Evolutionary conservation across 1,140 invertebrate species (phyloP).

Genomic region (Rhyacophila brunnea): DNA sequence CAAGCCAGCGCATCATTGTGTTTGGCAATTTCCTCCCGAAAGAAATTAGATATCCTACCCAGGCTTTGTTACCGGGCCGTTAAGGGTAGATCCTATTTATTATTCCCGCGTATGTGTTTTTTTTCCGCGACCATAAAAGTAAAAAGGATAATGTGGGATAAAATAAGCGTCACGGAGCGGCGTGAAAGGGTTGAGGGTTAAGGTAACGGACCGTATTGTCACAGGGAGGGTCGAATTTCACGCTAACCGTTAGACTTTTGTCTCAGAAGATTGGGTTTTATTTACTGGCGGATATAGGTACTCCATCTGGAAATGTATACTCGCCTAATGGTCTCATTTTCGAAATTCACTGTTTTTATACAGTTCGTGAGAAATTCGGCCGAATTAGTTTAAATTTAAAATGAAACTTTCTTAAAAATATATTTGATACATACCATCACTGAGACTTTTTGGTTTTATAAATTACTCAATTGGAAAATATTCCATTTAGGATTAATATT

Average conservation of each 20-base stretch:
- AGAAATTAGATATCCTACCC: slow-evolving; percentile 35
- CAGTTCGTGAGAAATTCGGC: too few relatives aligned
- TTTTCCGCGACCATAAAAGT: slow-evolving; percentile 24
- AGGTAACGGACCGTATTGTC: slow-evolving; percentile 23
- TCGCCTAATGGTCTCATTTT: too few relatives aligned
- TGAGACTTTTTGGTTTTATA: too few relatives aligned
- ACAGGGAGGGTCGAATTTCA: slow-evolving; percentile 24
- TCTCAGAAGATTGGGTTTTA: not conserved
- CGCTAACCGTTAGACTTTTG: slow-evolving; percentile 2
- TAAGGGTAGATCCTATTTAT: slow-evolving; percentile 26
- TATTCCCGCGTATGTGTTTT: slow-evolving; percentile 12
- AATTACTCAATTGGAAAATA: too few relatives aligned
- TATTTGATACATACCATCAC: too few relatives aligned
- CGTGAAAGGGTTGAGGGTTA: slow-evolving; percentile 23
- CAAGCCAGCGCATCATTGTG: slow-evolving; percentile 27
- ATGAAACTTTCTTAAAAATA: too few relatives aligned
- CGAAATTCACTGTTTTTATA: too few relatives aligned
- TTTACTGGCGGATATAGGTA: too few relatives aligned
- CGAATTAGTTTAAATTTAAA: too few relatives aligned
- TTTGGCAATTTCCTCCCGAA: slow-evolving; percentile 31
- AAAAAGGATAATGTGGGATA: slow-evolving; percentile 25
- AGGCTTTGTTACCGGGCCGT: slow-evolving; percentile 29
- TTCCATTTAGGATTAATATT: too few relatives aligned
- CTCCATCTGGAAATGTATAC: too few relatives aligned
- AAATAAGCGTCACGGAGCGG: slow-evolving; percentile 26